Base-by-base conservation (phyloP, 2,113 vertebrate genomes). In the Psilopogon haemacephalus region DNA sequence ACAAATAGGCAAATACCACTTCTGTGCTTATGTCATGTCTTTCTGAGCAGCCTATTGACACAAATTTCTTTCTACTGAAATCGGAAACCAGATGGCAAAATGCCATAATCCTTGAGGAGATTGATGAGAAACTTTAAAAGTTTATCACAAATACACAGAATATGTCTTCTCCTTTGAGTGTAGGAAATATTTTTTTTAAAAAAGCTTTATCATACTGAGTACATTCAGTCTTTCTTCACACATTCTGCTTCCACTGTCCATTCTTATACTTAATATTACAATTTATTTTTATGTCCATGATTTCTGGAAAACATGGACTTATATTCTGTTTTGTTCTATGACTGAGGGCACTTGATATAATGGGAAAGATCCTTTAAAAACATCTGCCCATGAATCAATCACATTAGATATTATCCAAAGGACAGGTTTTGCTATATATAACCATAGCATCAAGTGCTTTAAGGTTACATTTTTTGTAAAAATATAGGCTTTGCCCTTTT, bases 51-150 rank as follows among this genome's bases (percentile, higher is more conserved):
- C 8, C 24, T 71, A 15, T 40, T 55, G 50, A 63, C 15, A 84
- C 3, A 70, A 79, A 54, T 55, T 7, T 37, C 13, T 88, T 83
- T 70, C 13, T 74, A 11, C 11, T 82, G 74, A 89, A 92, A 68
- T 68, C 67, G 21, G 19, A 84, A 90, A 19, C 32, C 56, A n/a
- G 16, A 86, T 74, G 17, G 56, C 9, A 95, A 92, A 73, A 86
- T 55, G 3, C 1, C 48, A 5, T 54, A 80, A 62, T 8, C 5
- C 16, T 73, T 71, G 37, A 81, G 32, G 28, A 84, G 3, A 33
- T 5, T 10, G 5, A 46, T 50, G 28, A 35, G 37, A 59, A n/a
- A 35, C 4, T 81, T 64, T 12, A 59, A 55, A 52, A 89, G 3
- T 50, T 67, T 70, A 55, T 71, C 19, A 15, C 19, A 68, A 59